Percentiles rank a stretch among this genome's conserved stretches.
Conservation (phyloP, 1,140 invertebrate genomes). For the Zaprionus ornatus region DNA sequence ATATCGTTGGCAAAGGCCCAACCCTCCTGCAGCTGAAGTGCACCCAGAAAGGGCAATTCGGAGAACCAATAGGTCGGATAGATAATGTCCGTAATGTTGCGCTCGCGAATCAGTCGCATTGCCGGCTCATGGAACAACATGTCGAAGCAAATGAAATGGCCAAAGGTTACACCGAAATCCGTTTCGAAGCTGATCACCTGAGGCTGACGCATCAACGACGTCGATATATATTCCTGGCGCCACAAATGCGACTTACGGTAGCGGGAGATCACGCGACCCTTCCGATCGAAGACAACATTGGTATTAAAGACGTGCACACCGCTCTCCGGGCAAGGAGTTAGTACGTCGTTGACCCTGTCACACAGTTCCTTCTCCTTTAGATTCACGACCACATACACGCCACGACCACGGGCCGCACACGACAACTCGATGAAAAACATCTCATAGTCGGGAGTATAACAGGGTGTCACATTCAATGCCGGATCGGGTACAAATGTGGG, state of each 20-base stretch:
- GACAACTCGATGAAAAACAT: slow-evolving; percentile 66
- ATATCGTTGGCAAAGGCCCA: slow-evolving; percentile 85
- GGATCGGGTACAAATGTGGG: slow-evolving; percentile 67
- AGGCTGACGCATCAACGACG: slow-evolving; percentile 35
- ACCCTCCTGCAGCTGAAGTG: slow-evolving; percentile 84
- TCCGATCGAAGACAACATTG: slow-evolving; percentile 88
- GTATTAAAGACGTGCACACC: slow-evolving; percentile 86
- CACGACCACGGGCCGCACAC: slow-evolving; percentile 53
- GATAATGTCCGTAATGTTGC: slow-evolving; percentile 88
- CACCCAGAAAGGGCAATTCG: slow-evolving; percentile 88
- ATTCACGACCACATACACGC: slow-evolving; percentile 74
- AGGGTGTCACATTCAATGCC: slow-evolving; percentile 53
- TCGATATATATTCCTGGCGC: slow-evolving; percentile 72
- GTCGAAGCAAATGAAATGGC: slow-evolving; percentile 91
- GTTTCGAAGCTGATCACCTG: slow-evolving; percentile 85
- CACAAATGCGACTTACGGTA: slow-evolving; percentile 90
- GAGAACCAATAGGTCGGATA: slow-evolving; percentile 90
- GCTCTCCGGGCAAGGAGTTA: slow-evolving; percentile 40
- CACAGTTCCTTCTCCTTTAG: slow-evolving; percentile 70
- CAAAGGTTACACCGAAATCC: slow-evolving; percentile 90
- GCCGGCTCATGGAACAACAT: slow-evolving; percentile 88
- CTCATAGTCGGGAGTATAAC: slow-evolving; percentile 68
- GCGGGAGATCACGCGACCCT: slow-evolving; percentile 85
- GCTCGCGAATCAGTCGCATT: slow-evolving; percentile 67
- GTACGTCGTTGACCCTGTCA: slow-evolving; percentile 7